Base-by-base conservation (phyloP, 1,140 invertebrate species). In the Trichomalopsis sarcophagae region DNA sequence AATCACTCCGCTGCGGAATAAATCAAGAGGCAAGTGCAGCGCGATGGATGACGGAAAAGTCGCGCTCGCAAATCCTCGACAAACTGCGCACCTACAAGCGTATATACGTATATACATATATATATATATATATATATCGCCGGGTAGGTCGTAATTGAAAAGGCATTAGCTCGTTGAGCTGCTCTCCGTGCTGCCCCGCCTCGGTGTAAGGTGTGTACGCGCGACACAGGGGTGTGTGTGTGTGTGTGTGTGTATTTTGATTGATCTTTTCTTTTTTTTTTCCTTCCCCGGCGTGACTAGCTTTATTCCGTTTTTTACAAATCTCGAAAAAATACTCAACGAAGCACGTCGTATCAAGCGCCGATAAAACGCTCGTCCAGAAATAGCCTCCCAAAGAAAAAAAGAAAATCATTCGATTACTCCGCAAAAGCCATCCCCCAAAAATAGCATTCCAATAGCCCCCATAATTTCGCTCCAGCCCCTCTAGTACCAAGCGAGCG, bases 101-200 rank as follows among this genome's bases (percentile, higher is more conserved):
- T 23, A 23, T 30, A 77, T 21, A 77, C 7, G 4, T 23, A 13
- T 78, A 80, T 9, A n/a, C n/a, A n/a, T n/a, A n/a, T n/a, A n/a
- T n/a, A n/a, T n/a, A n/a, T n/a, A n/a, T n/a, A 76, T 21, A 76
- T 21, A 17, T 23, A 11, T 78, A 80, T 9, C 6, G 14, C 5
- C 71, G 55, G 77, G 71, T 47, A 27, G 1, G 86, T 86, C 82
- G 87, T 89, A 91, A 91, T 92, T 90, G 90, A 91, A 92, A 92
- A 92, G 88, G 88, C 89, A 92, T 93, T 89, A 89, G 36, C 9
- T 33, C 33, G 11, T 84, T 17, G 17, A 62, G 55, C 55, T 62
- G 55, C 21, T 17, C 50, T 36, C 33, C 0, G 33, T 36, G 21
- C 6, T 62, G 55, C 50, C 50, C 14, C 17, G 50, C 50, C 50